phyloP scores from a whole-genome alignment of 1,140 invertebrate genomes.

The Drosophila sucinea region DNA sequence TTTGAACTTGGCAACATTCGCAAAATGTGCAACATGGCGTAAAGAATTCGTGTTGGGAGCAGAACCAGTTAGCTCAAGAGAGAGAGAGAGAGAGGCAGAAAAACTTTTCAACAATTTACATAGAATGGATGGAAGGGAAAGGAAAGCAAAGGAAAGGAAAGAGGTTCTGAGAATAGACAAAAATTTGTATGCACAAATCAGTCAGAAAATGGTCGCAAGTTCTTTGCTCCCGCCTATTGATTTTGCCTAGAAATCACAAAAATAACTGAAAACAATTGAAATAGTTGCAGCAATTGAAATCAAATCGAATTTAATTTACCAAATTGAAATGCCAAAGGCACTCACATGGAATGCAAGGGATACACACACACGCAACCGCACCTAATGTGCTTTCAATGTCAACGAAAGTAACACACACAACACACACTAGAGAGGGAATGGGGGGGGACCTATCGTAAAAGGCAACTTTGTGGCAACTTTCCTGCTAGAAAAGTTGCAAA shows the following conservation, averaged over 20 bases:
- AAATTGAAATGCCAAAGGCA: slow-evolving; percentile 39
- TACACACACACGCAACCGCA: slow-evolving; percentile 13
- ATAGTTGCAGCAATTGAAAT: slow-evolving; percentile 12
- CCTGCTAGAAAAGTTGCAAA: slow-evolving; percentile 39
- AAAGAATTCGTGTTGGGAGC: slow-evolving; percentile 72
- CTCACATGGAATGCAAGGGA: slow-evolving; percentile 20
- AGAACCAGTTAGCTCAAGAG: slow-evolving; percentile 54
- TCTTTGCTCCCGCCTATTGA: neutral
- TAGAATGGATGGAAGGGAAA: neutral
- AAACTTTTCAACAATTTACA: slow-evolving; percentile 52
- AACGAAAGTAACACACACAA: slow-evolving; percentile 23
- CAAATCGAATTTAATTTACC: slow-evolving; percentile 25
- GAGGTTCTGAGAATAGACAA: neutral
- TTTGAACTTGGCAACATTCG: slow-evolving; percentile 76
- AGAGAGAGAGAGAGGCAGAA: slow-evolving; percentile 40
- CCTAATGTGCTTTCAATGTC: slow-evolving; percentile 43
- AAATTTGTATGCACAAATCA: neutral
- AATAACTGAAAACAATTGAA: slow-evolving; percentile 4
- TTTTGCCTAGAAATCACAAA: neutral
- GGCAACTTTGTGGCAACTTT: slow-evolving; percentile 49
- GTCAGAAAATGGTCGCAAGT: neutral
- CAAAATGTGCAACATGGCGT: slow-evolving; percentile 74
- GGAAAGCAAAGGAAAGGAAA: neutral
- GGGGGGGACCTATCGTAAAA: neutral
- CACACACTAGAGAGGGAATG: neutral